phyloP scores from a whole-genome alignment of 30 jellyfish, hydroid and myxozoan species.

The Turritopsis dohrnii region DNA sequence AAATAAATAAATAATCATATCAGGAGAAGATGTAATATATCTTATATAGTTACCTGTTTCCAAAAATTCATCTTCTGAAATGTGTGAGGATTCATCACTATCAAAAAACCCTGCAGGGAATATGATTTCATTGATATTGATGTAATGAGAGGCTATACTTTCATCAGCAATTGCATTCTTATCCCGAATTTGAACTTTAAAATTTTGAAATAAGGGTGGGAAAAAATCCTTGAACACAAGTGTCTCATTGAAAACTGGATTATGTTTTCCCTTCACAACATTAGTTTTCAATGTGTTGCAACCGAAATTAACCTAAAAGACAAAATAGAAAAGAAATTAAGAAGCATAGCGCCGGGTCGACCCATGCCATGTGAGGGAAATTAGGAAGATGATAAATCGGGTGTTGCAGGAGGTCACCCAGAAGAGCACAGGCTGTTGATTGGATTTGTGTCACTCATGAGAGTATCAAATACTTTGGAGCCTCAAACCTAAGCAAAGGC shows the following conservation, averaged over 20 bases:
- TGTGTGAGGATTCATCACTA: background rate
- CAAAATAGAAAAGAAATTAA: too few relatives aligned
- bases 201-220: conserved; percentile 21
- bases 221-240: conserved; percentile 15
- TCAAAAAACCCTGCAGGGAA: background rate
- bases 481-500: too few relatives aligned
- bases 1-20: too few relatives aligned
- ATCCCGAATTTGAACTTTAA: conserved; percentile 10
- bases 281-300: conserved; percentile 7
- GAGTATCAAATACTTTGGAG: too few relatives aligned
- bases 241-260: conserved; percentile 19
- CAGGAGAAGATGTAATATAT: too few relatives aligned
- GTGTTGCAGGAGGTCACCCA: too few relatives aligned
- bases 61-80: background rate
- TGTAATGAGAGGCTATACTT: conserved; percentile 14
- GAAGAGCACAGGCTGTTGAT: too few relatives aligned
- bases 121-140: conserved; percentile 9
- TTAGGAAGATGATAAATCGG: too few relatives aligned
- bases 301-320: conserved; percentile 21
- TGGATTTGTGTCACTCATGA: too few relatives aligned
- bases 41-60: background rate
- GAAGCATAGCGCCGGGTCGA: too few relatives aligned
- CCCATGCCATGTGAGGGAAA: too few relatives aligned
- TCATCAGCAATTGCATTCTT: conserved; percentile 12
- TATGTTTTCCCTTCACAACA: background rate